Evolutionary conservation across 2,113 vertebrate species (phyloP).

Genomic region (Heloderma charlesbogerti): DNA sequence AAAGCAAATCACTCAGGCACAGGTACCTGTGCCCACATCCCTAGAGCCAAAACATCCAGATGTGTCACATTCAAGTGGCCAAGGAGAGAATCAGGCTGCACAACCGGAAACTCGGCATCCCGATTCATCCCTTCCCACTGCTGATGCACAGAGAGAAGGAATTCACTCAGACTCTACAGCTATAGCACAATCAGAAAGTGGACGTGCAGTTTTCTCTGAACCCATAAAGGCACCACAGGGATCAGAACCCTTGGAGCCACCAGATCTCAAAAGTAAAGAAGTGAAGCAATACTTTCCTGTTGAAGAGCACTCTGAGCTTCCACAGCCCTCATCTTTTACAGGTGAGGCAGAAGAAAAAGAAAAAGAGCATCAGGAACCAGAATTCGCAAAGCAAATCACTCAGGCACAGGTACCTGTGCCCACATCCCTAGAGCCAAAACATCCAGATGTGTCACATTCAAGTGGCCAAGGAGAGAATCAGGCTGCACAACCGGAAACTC

Average conservation of each 20-base stretch:
- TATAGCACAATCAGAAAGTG: background rate
- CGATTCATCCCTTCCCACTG: background rate
- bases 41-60: conserved; percentile 11
- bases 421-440: background rate
- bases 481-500: conserved; percentile 45
- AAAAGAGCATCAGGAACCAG: conserved; percentile 25
- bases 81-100: conserved; percentile 44
- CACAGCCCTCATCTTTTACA: conserved; percentile 11
- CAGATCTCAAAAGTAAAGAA: background rate
- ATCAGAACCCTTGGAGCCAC: background rate
- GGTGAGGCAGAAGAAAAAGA: conserved; percentile 36
- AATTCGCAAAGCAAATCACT: background rate
- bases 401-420: background rate
- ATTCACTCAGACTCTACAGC: background rate
- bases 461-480: conserved; percentile 38
- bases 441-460: conserved; percentile 21
- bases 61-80: conserved; percentile 23
- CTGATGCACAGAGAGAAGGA: conserved; percentile 39
- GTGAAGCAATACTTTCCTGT: background rate
- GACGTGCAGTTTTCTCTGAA: conserved; percentile 6
- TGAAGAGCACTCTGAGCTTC: background rate
- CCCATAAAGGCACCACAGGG: background rate
- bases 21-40: background rate
- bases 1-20: background rate
- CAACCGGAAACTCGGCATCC: conserved; percentile 49